Percentiles rank a stretch among this genome's conserved stretches.
phyloP scores from a whole-genome alignment of 1,140 invertebrate species.

The Schlechtendalia chinensis region DNA sequence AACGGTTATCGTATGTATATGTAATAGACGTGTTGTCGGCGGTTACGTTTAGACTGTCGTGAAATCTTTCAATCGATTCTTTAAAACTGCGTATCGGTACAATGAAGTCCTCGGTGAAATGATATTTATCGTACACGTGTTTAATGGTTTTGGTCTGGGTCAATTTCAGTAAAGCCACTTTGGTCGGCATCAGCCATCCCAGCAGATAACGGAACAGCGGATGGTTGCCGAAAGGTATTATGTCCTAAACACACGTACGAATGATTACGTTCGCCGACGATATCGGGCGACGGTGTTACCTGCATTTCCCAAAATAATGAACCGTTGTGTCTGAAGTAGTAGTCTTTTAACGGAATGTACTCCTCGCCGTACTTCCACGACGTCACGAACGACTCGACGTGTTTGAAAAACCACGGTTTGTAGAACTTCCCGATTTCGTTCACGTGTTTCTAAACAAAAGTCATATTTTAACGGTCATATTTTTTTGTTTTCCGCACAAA shows the following conservation, averaged over 20 bases:
- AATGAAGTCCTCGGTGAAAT: slow-evolving; percentile 84
- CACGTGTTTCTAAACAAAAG: neutral
- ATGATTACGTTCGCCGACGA: neutral
- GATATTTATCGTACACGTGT: slow-evolving; percentile 73
- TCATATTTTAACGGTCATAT: too few species aligned
- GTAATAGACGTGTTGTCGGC: too few species aligned
- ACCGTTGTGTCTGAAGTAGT: slow-evolving; percentile 78
- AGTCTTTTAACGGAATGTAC: slow-evolving; percentile 76
- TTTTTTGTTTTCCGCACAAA: too few species aligned
- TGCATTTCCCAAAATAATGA: slow-evolving; percentile 82
- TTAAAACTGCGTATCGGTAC: slow-evolving; percentile 67
- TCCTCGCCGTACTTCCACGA: slow-evolving; percentile 59
- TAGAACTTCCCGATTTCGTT: slow-evolving; percentile 76
- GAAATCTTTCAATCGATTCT: slow-evolving; percentile 65
- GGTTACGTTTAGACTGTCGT: slow-evolving; percentile 68
- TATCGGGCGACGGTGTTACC: slow-evolving; percentile 57
- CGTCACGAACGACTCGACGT: slow-evolving; percentile 66
- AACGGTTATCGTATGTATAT: too few species aligned
- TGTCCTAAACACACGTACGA: slow-evolving; percentile 64
- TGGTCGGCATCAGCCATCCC: slow-evolving; percentile 80
- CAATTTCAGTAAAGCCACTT: slow-evolving; percentile 78
- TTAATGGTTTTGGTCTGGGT: slow-evolving; percentile 74
- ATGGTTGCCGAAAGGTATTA: slow-evolving; percentile 83
- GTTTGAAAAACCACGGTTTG: slow-evolving; percentile 82
- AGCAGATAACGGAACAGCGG: slow-evolving; percentile 69